Base-by-base conservation (phyloP, 2,888 invertebrate genomes). In the Melinaea menophilus region DNA sequence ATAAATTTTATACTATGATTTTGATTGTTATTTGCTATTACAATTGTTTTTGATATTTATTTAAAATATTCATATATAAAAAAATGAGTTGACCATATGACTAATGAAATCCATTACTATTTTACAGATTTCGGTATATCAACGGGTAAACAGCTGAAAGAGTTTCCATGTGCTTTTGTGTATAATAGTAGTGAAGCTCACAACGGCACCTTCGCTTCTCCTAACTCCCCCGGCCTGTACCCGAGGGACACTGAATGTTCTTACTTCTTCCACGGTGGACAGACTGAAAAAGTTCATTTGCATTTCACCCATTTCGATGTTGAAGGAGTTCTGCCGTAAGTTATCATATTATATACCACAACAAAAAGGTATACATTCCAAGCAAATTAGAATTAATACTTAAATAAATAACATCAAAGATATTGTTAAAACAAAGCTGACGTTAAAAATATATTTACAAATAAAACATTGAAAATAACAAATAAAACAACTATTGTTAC, bases 321-420 rank as follows among this genome's bases (percentile, higher is more conserved):
- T 55, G 98, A 99, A 86, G 99, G 98, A 70, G 95, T 98, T 65
- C 91, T 94, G 75, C 98, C 97, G 98, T 98, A 92, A 94, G 95
- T 93, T 63, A 66, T 37, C 59, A 5, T 56, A 45, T 54, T 37
- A 37, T 37, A 0, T 37, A 2, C 22, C 1, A 22, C 22, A 37
- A 2, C 4, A 5, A 37, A 37, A 37, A 5, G 2, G 37, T 4
- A 2, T 37, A 37, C 37, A 7, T 4, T 5, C 4, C 37, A 37
- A 37, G 2, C 2, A 37, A 5, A 7, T 37, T 5, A 7, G 37
- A 37, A 37, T 7, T 5, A 37, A 37, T 37, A 37, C 7, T 0
- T 22, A 22, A 22, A 11, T 9, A 41, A 41, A 41, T 5, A 9
- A 5, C 9, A 9, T 41, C 22, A 5, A 11, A 11, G 11, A 41